Percentiles rank a stretch among this genome's conserved stretches.
These are phyloP conservation scores for Drosophila pruinosa DNA, from an alignment of 1,140 invertebrate species.

Conservation along the genomic window DNA sequence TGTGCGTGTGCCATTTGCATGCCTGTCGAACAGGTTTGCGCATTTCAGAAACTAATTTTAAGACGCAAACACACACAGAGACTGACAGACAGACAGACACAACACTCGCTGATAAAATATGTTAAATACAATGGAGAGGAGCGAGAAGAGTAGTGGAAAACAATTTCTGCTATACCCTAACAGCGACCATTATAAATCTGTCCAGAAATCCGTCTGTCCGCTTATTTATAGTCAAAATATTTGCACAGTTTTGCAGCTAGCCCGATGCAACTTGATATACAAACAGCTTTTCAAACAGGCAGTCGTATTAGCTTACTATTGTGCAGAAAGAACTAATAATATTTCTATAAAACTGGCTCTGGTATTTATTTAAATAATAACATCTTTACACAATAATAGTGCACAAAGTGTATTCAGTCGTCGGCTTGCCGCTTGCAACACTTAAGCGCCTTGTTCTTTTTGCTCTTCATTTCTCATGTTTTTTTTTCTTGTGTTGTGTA, in stretches of 20 bases:
- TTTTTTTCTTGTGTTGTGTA: slow-evolving; percentile 3
- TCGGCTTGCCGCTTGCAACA: neutral
- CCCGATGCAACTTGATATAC: no score
- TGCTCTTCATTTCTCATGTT: slow-evolving; percentile 3
- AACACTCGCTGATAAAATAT: slow-evolving; percentile 28
- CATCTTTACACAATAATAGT: no score
- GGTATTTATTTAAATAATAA: no score
- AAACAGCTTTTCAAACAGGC: no score
- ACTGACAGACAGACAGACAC: slow-evolving; percentile 7
- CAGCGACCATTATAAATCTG: neutral
- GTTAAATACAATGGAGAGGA: neutral
- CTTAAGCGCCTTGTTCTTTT: neutral
- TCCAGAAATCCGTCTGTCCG: neutral
- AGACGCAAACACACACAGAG: slow-evolving; percentile 16
- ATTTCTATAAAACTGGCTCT: no score
- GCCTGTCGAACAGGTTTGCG: slow-evolving; percentile 55
- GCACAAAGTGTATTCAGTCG: neutral
- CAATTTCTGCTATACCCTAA: neutral
- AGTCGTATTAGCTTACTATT: no score
- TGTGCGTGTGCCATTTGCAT: slow-evolving; percentile 40
- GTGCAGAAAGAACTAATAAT: no score
- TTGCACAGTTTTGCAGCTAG: no score
- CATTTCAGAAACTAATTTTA: slow-evolving; percentile 57
- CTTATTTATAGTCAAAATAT: no score
- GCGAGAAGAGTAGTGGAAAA: neutral